Percentiles rank a stretch among this genome's conserved stretches.
phyloP scores from a whole-genome alignment of 2,113 vertebrate genomes.

The Bujurquina vittata region DNA sequence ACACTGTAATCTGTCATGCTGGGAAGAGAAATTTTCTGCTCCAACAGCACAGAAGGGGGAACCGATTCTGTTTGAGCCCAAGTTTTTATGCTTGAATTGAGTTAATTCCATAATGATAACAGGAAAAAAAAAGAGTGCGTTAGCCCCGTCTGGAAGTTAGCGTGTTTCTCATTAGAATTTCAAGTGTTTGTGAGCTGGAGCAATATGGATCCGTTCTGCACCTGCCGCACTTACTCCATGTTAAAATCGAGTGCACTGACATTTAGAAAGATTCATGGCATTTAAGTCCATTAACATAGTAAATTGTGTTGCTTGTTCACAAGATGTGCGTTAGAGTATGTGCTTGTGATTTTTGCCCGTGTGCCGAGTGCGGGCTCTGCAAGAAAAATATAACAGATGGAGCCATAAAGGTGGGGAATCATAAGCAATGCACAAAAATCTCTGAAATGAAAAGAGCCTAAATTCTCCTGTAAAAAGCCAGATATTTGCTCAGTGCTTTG shows the following conservation, averaged over 20 bases:
- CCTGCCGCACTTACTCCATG: conserved; percentile 21
- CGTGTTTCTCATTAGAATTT: background rate
- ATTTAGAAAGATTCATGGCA: conserved; percentile 61
- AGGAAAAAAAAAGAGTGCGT: background rate
- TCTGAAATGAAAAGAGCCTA: background rate
- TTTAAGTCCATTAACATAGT: conserved; percentile 63
- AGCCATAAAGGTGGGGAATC: background rate
- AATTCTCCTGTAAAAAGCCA: background rate
- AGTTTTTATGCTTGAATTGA: conserved; percentile 34
- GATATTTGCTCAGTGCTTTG: background rate
- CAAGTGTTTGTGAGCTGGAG: background rate
- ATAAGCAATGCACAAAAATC: background rate
- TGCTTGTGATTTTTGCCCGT: conserved; percentile 32
- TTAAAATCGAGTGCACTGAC: conserved; percentile 56
- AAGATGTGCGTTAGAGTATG: background rate
- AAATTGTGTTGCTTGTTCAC: conserved; percentile 46
- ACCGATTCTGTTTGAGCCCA: conserved; percentile 22
- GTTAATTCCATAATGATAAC: conserved; percentile 32
- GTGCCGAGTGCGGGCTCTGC: conserved; percentile 11
- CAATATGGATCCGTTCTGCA: conserved; percentile 18
- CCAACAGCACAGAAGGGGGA: background rate
- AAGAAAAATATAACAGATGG: conserved; percentile 9
- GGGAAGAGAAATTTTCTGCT: conserved; percentile 43
- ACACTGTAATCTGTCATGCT: conserved; percentile 19
- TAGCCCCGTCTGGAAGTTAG: background rate